Percentiles rank a stretch among this genome's conserved stretches.
Conservation (phyloP, 2,888 invertebrate species). For the Gerosis bhagava region DNA sequence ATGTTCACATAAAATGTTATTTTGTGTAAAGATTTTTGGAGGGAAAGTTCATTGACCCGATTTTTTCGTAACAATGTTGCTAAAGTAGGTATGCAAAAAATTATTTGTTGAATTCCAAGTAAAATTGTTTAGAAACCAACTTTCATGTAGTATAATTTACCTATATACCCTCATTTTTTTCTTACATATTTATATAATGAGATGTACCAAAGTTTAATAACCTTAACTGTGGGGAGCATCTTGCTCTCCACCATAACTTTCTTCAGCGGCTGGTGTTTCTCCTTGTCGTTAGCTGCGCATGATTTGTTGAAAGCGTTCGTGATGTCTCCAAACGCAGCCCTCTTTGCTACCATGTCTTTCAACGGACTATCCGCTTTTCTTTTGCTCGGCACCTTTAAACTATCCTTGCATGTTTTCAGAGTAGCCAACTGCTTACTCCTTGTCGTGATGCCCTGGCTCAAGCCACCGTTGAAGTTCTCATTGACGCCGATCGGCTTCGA, state of each 20-base stretch:
- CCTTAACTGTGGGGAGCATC: conserved; percentile 74
- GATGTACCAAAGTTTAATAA: conserved; percentile 36
- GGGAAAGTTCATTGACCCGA: conserved; percentile 62
- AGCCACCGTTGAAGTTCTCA: conserved; percentile 68
- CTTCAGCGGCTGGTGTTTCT: conserved; percentile 64
- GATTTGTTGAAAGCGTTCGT: conserved; percentile 86
- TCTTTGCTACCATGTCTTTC: conserved; percentile 88
- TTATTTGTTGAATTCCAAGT: too few species aligned
- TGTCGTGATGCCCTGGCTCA: conserved; percentile 81
- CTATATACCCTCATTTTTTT: conserved; percentile 42
- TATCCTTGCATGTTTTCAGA: conserved; percentile 68
- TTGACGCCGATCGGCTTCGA: conserved; percentile 73
- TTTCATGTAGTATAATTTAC: too few species aligned
- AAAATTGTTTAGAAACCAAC: too few species aligned
- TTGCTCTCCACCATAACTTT: conserved; percentile 78
- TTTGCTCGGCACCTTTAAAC: conserved; percentile 83
- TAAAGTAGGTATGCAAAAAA: neutral
- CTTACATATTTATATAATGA: too few species aligned
- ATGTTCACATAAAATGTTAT: conserved; percentile 6
- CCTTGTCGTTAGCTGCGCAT: conserved; percentile 58
- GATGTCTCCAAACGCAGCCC: conserved; percentile 93
- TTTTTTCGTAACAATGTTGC: conserved; percentile 20
- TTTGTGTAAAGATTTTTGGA: conserved; percentile 42
- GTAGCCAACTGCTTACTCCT: conserved; percentile 83
- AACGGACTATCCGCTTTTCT: conserved; percentile 92